A percentile compares a stretch with the other conserved stretches of the same genome.
These are phyloP conservation scores for Ypsolopha scabrella DNA, from an alignment of 2,888 invertebrate genomes.

Conservation along the genomic window DNA sequence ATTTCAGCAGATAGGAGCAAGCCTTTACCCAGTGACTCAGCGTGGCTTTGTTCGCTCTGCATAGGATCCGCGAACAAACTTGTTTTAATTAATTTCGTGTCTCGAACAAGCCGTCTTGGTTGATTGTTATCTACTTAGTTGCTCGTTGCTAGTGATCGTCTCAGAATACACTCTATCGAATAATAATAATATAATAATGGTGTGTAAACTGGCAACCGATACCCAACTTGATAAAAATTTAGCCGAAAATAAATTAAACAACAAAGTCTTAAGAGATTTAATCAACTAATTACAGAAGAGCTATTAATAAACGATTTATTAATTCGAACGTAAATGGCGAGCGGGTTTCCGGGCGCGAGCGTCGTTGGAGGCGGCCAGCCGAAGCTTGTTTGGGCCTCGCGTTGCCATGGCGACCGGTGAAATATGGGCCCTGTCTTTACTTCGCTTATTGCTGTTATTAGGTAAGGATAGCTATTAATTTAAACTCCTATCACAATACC, in stretches of 20 bases:
- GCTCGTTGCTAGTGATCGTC: constrained; percentile 53
- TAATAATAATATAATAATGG: constrained; percentile 32
- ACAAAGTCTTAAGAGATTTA: background rate
- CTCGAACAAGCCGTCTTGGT: constrained; percentile 64
- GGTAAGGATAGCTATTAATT: constrained; percentile 54
- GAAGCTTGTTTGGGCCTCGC: constrained; percentile 48
- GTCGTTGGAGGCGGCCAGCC: constrained; percentile 2
- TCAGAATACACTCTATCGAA: constrained; percentile 20
- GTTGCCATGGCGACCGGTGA: constrained; percentile 55
- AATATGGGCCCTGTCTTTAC: constrained; percentile 55
- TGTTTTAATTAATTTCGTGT: constrained; percentile 72
- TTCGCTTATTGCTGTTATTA: constrained; percentile 52
- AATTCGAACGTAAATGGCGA: background rate
- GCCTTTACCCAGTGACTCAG: constrained; percentile 44
- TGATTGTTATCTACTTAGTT: constrained; percentile 70
- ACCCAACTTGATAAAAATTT: background rate
- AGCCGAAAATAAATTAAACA: background rate
- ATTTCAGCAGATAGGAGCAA: background rate
- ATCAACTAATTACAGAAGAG: background rate
- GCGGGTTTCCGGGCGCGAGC: background rate
- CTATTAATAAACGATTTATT: constrained; percentile 1
- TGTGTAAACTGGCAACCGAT: background rate
- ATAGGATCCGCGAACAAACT: constrained; percentile 70
- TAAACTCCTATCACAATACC: constrained; percentile 26
- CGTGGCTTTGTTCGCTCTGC: constrained; percentile 65